Percentiles rank a stretch among this genome's conserved stretches.
phyloP scores from a whole-genome alignment of 2,113 vertebrate species.

The Etheostoma cragini region DNA sequence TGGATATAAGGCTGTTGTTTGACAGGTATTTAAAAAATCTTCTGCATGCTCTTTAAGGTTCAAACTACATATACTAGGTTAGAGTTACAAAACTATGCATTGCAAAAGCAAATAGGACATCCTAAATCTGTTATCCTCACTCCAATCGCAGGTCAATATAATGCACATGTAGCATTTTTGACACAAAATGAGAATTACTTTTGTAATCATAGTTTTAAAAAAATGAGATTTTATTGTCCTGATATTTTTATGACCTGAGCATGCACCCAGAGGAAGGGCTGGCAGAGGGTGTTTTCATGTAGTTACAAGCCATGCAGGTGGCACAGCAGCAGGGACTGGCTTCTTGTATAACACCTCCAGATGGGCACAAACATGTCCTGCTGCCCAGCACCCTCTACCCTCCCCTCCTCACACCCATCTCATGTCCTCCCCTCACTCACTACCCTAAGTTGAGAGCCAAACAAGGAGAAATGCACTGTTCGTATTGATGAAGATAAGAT shows the following conservation, averaged over 20 bases:
- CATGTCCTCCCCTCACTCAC: conserved; percentile 59
- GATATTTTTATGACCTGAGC: conserved; percentile 77
- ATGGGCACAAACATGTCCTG: conserved; percentile 50
- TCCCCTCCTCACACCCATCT: conserved; percentile 54
- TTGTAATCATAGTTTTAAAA: conserved; percentile 74
- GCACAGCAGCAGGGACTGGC: conserved; percentile 57
- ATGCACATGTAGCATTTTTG: conserved; percentile 81
- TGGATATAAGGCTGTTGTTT: conserved; percentile 60
- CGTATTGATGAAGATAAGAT: conserved; percentile 60
- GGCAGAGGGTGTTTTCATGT: conserved; percentile 35
- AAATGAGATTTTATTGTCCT: conserved; percentile 54
- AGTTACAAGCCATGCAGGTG: conserved; percentile 40
- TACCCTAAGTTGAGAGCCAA: conserved; percentile 69
- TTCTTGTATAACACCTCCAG: conserved; percentile 55
- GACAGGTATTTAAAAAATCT: conserved; percentile 75
- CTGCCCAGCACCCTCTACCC: conserved; percentile 42
- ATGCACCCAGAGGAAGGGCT: conserved; percentile 65
- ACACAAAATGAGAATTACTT: conserved; percentile 67
- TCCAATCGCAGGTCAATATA: conserved; percentile 71
- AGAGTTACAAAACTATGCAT: conserved; percentile 83
- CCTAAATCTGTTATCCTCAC: conserved; percentile 48
- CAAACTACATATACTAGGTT: conserved; percentile 77
- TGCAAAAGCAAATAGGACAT: conserved; percentile 72
- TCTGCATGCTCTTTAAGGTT: conserved; percentile 82
- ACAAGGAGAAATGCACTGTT: conserved; percentile 78